Evolutionary conservation across 2,797 vertebrate genomes (phyloP), one percentile per base, ranked within the genome.

Genomic region (Phrynocephalus vlangalii): DNA sequence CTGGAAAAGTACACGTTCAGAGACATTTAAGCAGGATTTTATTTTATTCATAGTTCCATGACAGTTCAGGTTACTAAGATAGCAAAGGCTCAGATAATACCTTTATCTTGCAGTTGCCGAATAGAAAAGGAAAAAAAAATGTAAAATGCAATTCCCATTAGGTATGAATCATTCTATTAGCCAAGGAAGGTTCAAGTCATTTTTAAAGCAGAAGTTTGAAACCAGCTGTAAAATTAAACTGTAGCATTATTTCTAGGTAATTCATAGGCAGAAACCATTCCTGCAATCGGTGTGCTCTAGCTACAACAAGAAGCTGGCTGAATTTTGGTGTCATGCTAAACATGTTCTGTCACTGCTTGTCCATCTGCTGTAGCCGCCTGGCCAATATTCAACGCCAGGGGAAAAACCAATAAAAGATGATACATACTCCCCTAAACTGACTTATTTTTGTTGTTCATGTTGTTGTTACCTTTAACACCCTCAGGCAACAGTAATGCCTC

Each of bases 171-270:
- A 5, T 68, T 82, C 48, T 50, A 77, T 76, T 22, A 68, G 52
- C 13, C 20, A 8, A 38, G 5, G 6, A 83, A 82, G 16, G 18
- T 92, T 90, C 88, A 28, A 13, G 13, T 2, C 44, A 38, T 26
- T 33, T 28, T 83, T 82, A 52, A 87, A 9, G 70, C 72, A 11
- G 0, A 86, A n/a, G 52, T 44, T 87, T 93, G 89, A 90, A 87
- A 94, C 93, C 77, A 91, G 9, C 13, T 56, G 90, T 84, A 30
- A 93, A 93, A 91, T 94, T 82, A 90, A 94, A 75, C 82, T 84
- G 90, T 79, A 89, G 7, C 20, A 20, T n/a, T 13, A 60, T 78
- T 71, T 89, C 94, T 48, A 60, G 86, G 67, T 87, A 63, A 86
- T 78, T 84, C 84, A 85, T 52, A 82, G 82, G 86, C 5, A 91